Evolutionary conservation across 2,113 vertebrate species (phyloP).

Genomic region (Oryzias javanicus): DNA sequence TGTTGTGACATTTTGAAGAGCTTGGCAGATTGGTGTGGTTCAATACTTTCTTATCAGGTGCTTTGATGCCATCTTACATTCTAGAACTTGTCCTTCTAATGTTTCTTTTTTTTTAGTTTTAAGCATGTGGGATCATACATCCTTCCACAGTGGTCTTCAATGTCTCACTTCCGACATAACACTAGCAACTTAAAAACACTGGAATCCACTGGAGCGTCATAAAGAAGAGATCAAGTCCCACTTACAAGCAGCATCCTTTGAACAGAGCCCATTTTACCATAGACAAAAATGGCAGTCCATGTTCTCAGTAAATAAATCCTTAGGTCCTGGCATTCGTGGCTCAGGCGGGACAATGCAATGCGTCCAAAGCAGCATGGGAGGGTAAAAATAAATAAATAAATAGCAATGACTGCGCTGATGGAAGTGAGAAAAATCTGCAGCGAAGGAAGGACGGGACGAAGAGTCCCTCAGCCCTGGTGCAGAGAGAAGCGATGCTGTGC

Average conservation of each 20-base stretch:
- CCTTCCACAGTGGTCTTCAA: conserved; percentile 56
- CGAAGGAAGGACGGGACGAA: conserved; percentile 62
- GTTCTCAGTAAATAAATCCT: conserved; percentile 41
- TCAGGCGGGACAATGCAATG: conserved; percentile 35
- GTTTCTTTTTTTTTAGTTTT: conserved; percentile 23
- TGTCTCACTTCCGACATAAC: conserved; percentile 20
- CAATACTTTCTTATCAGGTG: conserved; percentile 17
- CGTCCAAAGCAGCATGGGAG: conserved; percentile 48
- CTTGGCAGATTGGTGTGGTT: background rate
- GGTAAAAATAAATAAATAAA: conserved; percentile 35
- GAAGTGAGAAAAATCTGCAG: conserved; percentile 69
- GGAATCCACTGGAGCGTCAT: conserved; percentile 41
- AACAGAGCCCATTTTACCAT: conserved; percentile 37
- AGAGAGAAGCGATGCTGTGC: conserved; percentile 73
- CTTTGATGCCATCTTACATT: conserved; percentile 27
- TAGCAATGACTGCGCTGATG: conserved; percentile 64
- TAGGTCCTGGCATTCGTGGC: conserved; percentile 18
- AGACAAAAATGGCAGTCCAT: conserved; percentile 13
- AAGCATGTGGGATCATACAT: conserved; percentile 21
- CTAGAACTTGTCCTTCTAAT: conserved; percentile 46
- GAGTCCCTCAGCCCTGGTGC: conserved; percentile 74
- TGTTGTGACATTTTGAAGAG: conserved; percentile 20
- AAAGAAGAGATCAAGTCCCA: conserved; percentile 49
- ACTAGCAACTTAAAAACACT: conserved; percentile 44
- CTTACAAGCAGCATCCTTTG: conserved; percentile 45